phyloP scores from a whole-genome alignment of 2,797 vertebrate genomes.

The Darevskia nairensis region DNA sequence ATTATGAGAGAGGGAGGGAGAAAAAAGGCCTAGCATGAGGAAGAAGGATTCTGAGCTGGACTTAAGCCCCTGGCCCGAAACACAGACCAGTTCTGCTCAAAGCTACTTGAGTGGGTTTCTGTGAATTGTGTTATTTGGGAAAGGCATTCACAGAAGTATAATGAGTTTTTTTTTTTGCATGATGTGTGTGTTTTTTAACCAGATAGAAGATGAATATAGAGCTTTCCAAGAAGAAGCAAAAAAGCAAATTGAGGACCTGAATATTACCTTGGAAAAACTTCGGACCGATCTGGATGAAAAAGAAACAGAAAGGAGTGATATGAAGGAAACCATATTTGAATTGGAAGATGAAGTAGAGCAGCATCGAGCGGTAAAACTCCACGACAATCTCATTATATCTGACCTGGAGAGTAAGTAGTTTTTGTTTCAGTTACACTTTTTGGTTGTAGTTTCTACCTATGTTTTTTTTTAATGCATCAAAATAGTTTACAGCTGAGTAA shows the following conservation, averaged over 20 bases:
- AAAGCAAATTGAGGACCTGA: slow-evolving; percentile 91
- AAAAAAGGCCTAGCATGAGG: background rate
- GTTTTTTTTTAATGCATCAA: background rate
- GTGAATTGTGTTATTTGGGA: background rate
- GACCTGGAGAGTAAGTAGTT: slow-evolving; percentile 93
- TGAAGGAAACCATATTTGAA: slow-evolving; percentile 99
- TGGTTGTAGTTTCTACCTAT: too few relatives aligned
- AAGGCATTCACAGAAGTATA: background rate
- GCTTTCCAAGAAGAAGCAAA: slow-evolving; percentile 91
- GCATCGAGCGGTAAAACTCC: slow-evolving; percentile 95
- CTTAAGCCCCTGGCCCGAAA: background rate
- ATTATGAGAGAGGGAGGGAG: background rate
- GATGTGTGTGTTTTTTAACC: background rate
- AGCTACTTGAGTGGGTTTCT: too few relatives aligned
- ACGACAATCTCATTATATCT: slow-evolving; percentile 96
- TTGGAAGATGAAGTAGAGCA: slow-evolving; percentile 98
- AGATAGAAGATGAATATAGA: slow-evolving; percentile 93
- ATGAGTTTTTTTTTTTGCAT: background rate
- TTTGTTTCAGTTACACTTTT: fast-evolving
- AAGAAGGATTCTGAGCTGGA: background rate
- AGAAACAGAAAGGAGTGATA: slow-evolving; percentile 92
- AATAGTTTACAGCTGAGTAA: background rate
- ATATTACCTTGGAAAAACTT: slow-evolving; percentile 87
- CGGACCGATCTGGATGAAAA: slow-evolving; percentile 90
- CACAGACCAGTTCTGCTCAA: background rate